Conservation (phyloP, 2,113 vertebrate species). For the Toxotes chatareus region DNA sequence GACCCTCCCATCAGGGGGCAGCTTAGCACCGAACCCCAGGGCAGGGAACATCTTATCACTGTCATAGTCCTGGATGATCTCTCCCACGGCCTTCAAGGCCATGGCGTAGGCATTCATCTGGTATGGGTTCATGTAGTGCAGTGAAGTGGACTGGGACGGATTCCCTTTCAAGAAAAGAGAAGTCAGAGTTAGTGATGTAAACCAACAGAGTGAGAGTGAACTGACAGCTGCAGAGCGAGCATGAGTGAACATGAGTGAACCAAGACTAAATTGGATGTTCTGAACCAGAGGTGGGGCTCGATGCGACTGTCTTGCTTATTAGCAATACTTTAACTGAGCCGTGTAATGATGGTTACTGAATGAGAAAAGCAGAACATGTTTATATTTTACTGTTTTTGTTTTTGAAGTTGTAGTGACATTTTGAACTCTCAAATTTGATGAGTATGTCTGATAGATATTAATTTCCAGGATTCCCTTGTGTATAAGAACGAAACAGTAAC, state of each 20-base stretch:
- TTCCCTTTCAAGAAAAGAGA: constrained; percentile 83
- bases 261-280: constrained; percentile 35
- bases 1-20: constrained; percentile 92
- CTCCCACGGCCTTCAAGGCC: constrained; percentile 93
- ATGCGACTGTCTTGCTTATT: neutral
- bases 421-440: neutral
- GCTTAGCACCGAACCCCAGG: constrained; percentile 93
- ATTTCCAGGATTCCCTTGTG: neutral
- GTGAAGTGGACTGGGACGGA: constrained; percentile 94
- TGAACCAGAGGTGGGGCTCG: constrained; percentile 2
- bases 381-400: neutral
- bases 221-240: constrained; percentile 38
- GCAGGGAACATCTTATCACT: constrained; percentile 97
- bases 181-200: constrained; percentile 62
- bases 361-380: neutral
- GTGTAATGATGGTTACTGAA: neutral
- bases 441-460: neutral
- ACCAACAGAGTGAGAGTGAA: constrained; percentile 30
- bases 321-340: neutral
- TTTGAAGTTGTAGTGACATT: neutral
- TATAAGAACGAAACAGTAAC: neutral
- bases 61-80: constrained; percentile 98
- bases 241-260: neutral
- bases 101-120: constrained; percentile 96
- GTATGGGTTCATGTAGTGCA: constrained; percentile 98